Percentiles rank a stretch among this genome's conserved stretches.
Conservation (phyloP, 1,140 invertebrate genomes). For the Spodoptera litura region DNA sequence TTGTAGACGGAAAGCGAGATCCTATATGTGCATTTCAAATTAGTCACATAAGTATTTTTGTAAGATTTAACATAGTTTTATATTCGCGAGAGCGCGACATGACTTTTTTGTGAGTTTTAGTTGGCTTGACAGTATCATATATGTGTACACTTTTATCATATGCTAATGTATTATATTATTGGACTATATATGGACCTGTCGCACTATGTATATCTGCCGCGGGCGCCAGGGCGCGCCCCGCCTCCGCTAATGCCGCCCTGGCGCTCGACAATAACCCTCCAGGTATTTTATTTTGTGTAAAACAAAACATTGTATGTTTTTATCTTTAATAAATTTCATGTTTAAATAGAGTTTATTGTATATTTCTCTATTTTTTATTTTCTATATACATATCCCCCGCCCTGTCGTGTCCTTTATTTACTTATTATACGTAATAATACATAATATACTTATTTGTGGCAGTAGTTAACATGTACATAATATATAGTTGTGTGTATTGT, state of each 20-base stretch:
- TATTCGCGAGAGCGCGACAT: slow-evolving; percentile 83
- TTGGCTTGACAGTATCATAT: slow-evolving; percentile 84
- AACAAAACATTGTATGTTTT: slow-evolving; percentile 85
- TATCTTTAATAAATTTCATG: slow-evolving; percentile 86
- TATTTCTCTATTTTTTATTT: slow-evolving; percentile 84
- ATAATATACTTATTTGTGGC: slow-evolving; percentile 83
- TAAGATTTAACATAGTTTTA: slow-evolving; percentile 85
- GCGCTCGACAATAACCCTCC: slow-evolving; percentile 68
- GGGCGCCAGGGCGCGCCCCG: slow-evolving; percentile 64
- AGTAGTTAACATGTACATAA: slow-evolving; percentile 80
- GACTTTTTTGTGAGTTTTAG: slow-evolving; percentile 81
- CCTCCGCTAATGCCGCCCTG: slow-evolving; percentile 63
- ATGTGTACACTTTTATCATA: slow-evolving; percentile 83
- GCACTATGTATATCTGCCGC: slow-evolving; percentile 73
- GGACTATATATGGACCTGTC: slow-evolving; percentile 81
- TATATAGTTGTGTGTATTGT: slow-evolving; percentile 75
- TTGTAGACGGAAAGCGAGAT: slow-evolving; percentile 84
- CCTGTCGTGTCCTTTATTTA: slow-evolving; percentile 79
- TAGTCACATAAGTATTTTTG: slow-evolving; percentile 86
- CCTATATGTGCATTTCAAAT: slow-evolving; percentile 84
- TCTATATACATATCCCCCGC: slow-evolving; percentile 77
- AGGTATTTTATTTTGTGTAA: slow-evolving; percentile 87
- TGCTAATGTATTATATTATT: slow-evolving; percentile 84
- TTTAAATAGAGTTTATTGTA: slow-evolving; percentile 85
- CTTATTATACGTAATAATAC: slow-evolving; percentile 74